A percentile compares a stretch with the other conserved stretches of the same genome.
Conservation (phyloP, 2,888 invertebrate species). For the Phortica okadai region DNA sequence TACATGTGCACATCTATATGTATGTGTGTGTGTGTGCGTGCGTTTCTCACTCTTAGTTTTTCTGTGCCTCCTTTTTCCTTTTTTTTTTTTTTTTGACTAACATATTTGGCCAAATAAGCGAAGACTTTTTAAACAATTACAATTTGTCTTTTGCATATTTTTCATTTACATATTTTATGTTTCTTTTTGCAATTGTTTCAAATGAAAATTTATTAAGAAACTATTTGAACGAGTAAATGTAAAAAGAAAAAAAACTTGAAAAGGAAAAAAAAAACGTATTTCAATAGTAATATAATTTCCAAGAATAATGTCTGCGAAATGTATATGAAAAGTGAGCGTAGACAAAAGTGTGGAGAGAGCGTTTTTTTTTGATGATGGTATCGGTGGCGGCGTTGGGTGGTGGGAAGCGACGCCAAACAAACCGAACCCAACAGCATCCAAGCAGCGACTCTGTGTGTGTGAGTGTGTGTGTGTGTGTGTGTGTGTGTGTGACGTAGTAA, state of each 20-base stretch:
- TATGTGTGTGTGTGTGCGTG: background rate
- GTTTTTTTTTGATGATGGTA: background rate
- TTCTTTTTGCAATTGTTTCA: no score
- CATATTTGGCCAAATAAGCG: no score
- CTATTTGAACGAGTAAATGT: background rate
- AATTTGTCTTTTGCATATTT: no score
- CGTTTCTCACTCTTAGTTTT: background rate
- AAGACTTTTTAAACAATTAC: no score
- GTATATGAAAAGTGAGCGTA: background rate
- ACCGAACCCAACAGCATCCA: no score
- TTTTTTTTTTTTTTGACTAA: constrained; percentile 15
- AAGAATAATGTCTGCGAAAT: background rate
- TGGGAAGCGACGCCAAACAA: no score
- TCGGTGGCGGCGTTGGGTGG: background rate
- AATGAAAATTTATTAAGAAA: background rate
- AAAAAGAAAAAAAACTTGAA: background rate
- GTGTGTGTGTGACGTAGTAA: no score
- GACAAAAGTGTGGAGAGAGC: background rate
- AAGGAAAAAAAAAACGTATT: background rate
- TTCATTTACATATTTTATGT: no score
- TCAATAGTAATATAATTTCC: background rate
- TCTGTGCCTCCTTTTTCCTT: background rate
- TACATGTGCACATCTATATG: background rate
- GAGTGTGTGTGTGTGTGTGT: no score
- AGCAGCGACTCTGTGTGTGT: no score